A percentile compares a stretch with the other conserved stretches of the same genome.
Evolutionary conservation across 1,140 invertebrate species (phyloP).

Genomic region (Drosophila orosa): DNA sequence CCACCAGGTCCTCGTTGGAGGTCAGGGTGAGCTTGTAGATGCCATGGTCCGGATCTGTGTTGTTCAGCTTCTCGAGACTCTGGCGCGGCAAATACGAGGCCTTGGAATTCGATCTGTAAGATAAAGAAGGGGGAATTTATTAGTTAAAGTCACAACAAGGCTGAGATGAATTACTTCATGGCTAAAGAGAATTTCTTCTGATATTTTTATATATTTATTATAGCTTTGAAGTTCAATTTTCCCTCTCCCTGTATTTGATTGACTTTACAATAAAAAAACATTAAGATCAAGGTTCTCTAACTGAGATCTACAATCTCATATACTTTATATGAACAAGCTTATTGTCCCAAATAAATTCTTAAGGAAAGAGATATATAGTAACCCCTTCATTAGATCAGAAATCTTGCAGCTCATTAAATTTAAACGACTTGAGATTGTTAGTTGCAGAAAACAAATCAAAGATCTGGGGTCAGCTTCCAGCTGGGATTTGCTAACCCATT

Average conservation of each 20-base stretch:
- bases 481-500: constrained; percentile 8
- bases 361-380: neutral
- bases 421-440: constrained; percentile 1
- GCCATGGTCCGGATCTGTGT: constrained; percentile 88
- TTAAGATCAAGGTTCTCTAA: neutral
- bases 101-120: constrained; percentile 91
- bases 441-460: constrained; percentile 4
- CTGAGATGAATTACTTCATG: neutral
- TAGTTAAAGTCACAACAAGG: neutral
- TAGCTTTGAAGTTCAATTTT: neutral
- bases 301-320: neutral
- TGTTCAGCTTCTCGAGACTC: constrained; percentile 87
- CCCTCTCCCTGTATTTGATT: neutral
- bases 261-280: neutral
- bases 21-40: constrained; percentile 91
- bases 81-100: constrained; percentile 90
- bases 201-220: neutral
- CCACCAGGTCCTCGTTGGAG: constrained; percentile 86
- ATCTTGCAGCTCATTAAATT: constrained; percentile 11
- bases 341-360: neutral
- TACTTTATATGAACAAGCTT: neutral
- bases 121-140: neutral
- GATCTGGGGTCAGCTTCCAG: neutral
- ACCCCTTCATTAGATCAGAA: neutral
- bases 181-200: neutral